phyloP scores from a whole-genome alignment of 2,888 invertebrate species.

The Ceriagrion tenellum region DNA sequence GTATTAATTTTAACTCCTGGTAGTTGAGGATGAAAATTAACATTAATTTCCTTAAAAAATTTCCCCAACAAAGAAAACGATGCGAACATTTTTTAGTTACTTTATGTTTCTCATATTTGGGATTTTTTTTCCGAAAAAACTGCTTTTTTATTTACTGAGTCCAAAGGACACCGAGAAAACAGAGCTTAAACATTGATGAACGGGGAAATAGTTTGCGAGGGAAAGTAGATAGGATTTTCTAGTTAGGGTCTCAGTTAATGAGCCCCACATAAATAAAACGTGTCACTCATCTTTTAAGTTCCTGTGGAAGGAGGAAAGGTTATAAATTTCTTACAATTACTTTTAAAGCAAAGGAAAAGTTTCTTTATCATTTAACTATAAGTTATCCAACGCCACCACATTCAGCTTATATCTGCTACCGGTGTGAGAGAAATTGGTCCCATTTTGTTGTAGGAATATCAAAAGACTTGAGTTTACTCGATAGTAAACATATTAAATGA shows the following conservation, averaged over 20 bases:
- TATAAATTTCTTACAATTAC: not conserved
- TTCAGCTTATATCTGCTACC: not conserved
- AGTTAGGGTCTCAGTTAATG: not conserved
- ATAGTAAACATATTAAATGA: too few relatives aligned
- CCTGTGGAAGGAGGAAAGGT: not conserved
- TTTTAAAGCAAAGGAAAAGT: not conserved
- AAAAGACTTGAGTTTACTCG: too few relatives aligned
- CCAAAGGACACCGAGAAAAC: too few relatives aligned
- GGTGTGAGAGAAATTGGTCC: not conserved
- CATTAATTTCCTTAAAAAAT: too few relatives aligned
- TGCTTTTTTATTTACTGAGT: too few relatives aligned
- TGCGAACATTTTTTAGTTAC: too few relatives aligned
- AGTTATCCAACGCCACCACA: not conserved
- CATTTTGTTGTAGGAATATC: not conserved
- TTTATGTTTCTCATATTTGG: too few relatives aligned
- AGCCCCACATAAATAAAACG: not conserved
- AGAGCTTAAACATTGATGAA: not conserved
- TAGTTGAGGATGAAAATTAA: too few relatives aligned
- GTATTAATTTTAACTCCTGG: too few relatives aligned
- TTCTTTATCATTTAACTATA: not conserved
- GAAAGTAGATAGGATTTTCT: not conserved
- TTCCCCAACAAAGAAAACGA: too few relatives aligned
- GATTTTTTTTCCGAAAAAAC: too few relatives aligned
- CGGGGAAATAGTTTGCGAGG: not conserved
- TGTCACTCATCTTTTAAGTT: not conserved